A percentile compares a stretch with the other conserved stretches of the same genome.
These are phyloP conservation scores for Lycocorax pyrrhopterus DNA, from an alignment of 2,113 vertebrate genomes.

Conservation along the genomic window DNA sequence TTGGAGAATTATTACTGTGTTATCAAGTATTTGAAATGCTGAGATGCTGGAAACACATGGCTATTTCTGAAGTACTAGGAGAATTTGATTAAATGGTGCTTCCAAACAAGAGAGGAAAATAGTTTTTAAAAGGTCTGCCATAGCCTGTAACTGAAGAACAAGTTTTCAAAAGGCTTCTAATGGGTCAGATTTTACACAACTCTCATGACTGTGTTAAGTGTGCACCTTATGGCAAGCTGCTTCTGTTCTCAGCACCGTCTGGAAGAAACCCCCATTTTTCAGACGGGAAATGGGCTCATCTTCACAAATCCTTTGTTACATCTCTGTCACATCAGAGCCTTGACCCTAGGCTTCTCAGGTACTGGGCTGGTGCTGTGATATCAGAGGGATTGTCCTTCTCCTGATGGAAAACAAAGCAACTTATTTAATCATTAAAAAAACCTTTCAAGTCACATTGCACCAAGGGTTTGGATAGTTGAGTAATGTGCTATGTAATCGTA, in stretches of 20 bases:
- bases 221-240: not conserved
- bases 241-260: not conserved
- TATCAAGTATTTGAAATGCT: not conserved
- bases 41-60: not conserved
- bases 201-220: not conserved
- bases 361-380: not conserved
- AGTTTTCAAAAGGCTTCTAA: not conserved
- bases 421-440: not conserved
- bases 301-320: not conserved
- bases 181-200: not conserved
- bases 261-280: not conserved
- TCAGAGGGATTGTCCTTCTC: not conserved
- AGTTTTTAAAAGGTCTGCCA: not conserved
- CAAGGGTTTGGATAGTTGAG: not conserved
- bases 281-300: not conserved
- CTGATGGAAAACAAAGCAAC: not conserved
- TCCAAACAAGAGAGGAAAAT: not conserved
- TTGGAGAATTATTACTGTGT: not conserved
- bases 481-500: not conserved
- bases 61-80: not conserved
- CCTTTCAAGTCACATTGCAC: not conserved
- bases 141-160: not conserved
- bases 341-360: not conserved
- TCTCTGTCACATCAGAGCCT: not conserved
- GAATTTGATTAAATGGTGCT: not conserved